Base-by-base conservation (phyloP, 2,113 vertebrate genomes). In the cat (Felis catus) region DNA sequence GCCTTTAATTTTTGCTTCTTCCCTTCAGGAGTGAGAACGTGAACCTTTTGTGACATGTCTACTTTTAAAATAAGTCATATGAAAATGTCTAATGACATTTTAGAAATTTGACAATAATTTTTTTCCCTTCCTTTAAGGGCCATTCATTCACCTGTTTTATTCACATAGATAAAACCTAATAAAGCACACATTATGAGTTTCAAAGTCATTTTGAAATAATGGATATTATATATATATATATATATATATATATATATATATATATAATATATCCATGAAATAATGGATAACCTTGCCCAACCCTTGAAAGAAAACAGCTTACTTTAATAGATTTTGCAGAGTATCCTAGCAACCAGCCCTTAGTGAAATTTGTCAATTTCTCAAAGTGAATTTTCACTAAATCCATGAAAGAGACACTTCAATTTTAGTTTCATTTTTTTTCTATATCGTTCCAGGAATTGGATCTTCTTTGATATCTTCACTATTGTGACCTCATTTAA, bases 311-410 rank as follows among this genome's bases (percentile, higher is more conserved):
- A 41, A 41, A 97, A 97, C 63, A 55, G 55, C 95, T 95, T 85
- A 94, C 87, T 68, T 68, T 92, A 91, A 96, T 82, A 92, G 90
- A 97, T 92, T 96, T 95, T 87, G 16, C 58, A 11, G 10, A 25
- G 51, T 98, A 80, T 98, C 97, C 92, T 98, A 96, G 80, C 81
- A 97, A 58, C 94, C 96, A 91, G 71, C 91, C 65, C 91, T 89
- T 96, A 95, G 87, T 95, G 94, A 91, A 82, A 86, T 58, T 95
- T 97, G 95, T 97, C 93, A 97, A 15, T 96, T 98, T 97, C 88
- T 98, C 19, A 36, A 55, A 89, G 83, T 12, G 91, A 84, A 80
- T 97, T 93, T 82, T 45, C 36, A 93, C 65, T 92, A 96, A 91
- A 48, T 53, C 19, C n/a, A 82, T 86, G 33, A 91, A 98, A 97